Base-by-base conservation (phyloP, 2,113 vertebrate species). In the Sylvietta virens region DNA sequence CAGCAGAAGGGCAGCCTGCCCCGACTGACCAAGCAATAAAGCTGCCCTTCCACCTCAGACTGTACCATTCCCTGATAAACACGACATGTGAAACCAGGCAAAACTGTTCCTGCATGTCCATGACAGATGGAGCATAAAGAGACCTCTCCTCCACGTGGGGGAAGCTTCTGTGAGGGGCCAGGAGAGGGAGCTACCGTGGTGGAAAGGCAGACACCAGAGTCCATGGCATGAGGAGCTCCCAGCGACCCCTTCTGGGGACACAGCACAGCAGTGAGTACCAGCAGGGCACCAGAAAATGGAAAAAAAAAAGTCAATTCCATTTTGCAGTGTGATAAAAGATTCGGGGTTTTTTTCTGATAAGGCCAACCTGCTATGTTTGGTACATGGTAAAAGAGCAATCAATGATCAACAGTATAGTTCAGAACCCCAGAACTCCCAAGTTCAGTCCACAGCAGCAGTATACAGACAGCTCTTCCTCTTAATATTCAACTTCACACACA, bases 81-180 rank as follows among this genome's bases (percentile, higher is more conserved):
- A 17, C 5, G 0, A 37, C 30, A 26, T 0, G 9, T 19, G 50
- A 74, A 44, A 40, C 1, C 2, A 56, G 42, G 60, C 45, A 30
- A 23, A 81, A 18, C 31, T 48, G 51, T 3, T 37, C 1, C 9
- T 31, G 61, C 22, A 9, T 0, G 3, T 31, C 22, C 0, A 0
- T 42, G 35, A 44, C 45, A 61, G 19, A 37, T 24, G 22, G 71
- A 77, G 56, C 39, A 23, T 1, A 6, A n/a, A 42, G 60, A n/a
- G 15, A 24, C 47, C 66, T 71, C 76, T 67, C 72, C 79, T 73
- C 30, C 65, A 17, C 0, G 0, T 2, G 2, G 51, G 27, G 54
- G 66, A 33, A 81, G 27, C 24, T 84, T 69, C 72, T 15, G 7
- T 40, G 22, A 56, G 44, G 37, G 50, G 31, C 71, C 42, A 39